Base-by-base conservation (phyloP, 2,888 invertebrate genomes). In the Aphrophora alni region DNA sequence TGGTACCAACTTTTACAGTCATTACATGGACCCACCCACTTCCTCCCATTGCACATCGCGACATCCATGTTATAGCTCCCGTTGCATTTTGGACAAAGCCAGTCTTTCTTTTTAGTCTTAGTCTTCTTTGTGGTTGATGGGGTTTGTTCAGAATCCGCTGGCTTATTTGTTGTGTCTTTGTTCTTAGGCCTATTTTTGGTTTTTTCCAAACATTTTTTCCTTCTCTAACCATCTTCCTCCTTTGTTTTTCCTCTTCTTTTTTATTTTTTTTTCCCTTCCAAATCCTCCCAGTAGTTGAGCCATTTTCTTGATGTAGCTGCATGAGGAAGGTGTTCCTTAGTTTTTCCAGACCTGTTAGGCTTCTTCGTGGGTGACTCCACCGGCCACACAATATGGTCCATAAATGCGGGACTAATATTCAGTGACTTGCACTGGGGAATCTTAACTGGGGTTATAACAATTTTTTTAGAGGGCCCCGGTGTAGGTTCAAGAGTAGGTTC, bases 401-500 rank as follows among this genome's bases (percentile, higher is more conserved):
- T 44, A 59, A 75, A 75, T 44, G 75, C 75, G 25, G 75, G 44
- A 51, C 75, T 75, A 75, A 75, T 75, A 75, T 75, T 75, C n/a
- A 44, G 75, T 75, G 75, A 51, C 51, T 75, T 75, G 38, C 75
- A 75, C 75, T 44, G 75, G 44, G 75, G 75, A 44, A 75, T 75
- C 51, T 75, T 75, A 24, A 38, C 51, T 75, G 75, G 75, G n/a
- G 38, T 38, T 1, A 26, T 75, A n/a, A 75, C 75, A 75, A 75
- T 75, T 44, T 75, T 75, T 69, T 68, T 8, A n/a, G n/a, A n/a
- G n/a, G n/a, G n/a, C n/a, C n/a, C n/a, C n/a, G n/a, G n/a, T n/a
- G n/a, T n/a, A n/a, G n/a, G n/a, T n/a, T n/a, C n/a, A n/a, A 68
- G 68, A 68, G 68, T 68, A 68, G 68, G 68, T 68, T 68, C 68